Base-by-base conservation (phyloP, 2,113 vertebrate genomes). In the Otus sunia region DNA sequence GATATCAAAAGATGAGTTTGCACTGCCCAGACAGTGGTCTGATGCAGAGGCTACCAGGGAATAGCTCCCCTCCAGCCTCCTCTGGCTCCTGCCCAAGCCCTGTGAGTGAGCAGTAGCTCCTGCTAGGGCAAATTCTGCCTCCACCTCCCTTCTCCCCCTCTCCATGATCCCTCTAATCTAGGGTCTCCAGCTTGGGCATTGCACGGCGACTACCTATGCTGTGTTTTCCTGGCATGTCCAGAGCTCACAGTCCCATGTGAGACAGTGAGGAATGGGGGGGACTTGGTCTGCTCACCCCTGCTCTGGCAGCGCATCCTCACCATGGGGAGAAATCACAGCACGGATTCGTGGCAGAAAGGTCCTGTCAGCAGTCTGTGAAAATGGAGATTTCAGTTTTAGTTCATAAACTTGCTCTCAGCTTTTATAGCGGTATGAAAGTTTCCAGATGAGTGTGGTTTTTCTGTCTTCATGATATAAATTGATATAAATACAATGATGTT, bases 71-170 rank as follows among this genome's bases (percentile, higher is more conserved):
- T 6, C 10, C 15, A 47, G 17, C n/a, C 19, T 59, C 25, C 30
- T 7, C 64, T 1, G 0, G 0, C 26, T 78, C 45, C 45, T 53
- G 26, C n/a, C 30, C 39, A 37, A 67, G 29, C 9, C 37, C 59
- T 59, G 52, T 1, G 1, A 66, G 37, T 0, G 0, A 59, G 27
- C 37, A 45, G 21, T 16, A 72, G 43, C 37, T 25, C 26, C 39
- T 50, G 10, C 30, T 17, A 11, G 37, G 63, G 34, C 50, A 64
- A 64, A 36, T 55, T 76, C 69, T 76, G 26, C 39, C 45, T 30
- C 25, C 2, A 0, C 25, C 34, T 81, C 37, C 15, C 29, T 63
- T 20, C 52, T 52, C 21, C 10, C 12, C 20, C 12, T 4, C 10
- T 64, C 43, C 17, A 6, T 1, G 5, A 55, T 16, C 22, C 11